These are phyloP conservation scores for Poliocrania exsul DNA, from an alignment of 2,797 vertebrate genomes.

Conservation along the genomic window DNA sequence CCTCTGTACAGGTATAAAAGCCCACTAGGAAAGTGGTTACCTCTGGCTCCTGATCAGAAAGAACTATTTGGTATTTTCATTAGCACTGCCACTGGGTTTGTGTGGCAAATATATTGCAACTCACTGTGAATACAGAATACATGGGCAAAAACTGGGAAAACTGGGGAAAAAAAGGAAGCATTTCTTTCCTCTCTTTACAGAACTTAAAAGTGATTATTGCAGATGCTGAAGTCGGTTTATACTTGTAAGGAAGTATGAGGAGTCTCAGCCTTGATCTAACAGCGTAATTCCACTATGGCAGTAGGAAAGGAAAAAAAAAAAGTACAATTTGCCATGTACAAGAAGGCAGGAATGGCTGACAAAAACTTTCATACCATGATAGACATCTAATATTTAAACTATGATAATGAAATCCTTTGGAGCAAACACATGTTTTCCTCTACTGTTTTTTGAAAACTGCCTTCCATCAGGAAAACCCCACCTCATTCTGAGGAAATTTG, in stretches of 20 bases:
- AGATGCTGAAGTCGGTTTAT: not conserved
- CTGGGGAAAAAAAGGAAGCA: not conserved
- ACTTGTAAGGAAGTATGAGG: not conserved
- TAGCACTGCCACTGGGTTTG: not conserved
- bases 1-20: not conserved
- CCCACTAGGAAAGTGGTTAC: not conserved
- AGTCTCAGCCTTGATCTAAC: not conserved
- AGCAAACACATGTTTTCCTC: not conserved
- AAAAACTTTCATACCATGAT: not conserved
- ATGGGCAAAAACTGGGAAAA: not conserved
- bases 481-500: not conserved
- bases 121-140: not conserved
- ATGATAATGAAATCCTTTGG: not conserved
- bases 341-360: not conserved
- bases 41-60: not conserved
- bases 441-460: not conserved
- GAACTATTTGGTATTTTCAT: not conserved
- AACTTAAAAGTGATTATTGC: not conserved
- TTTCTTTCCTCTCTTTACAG: not conserved
- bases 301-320: not conserved
- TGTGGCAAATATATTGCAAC: not conserved
- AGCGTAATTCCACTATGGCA: not conserved
- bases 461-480: not conserved
- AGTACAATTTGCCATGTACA: not conserved
- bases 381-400: not conserved